Evolutionary conservation across 2,113 vertebrate species (phyloP), one percentile per base, ranked within the genome.

Genomic region (Indicator indicator): DNA sequence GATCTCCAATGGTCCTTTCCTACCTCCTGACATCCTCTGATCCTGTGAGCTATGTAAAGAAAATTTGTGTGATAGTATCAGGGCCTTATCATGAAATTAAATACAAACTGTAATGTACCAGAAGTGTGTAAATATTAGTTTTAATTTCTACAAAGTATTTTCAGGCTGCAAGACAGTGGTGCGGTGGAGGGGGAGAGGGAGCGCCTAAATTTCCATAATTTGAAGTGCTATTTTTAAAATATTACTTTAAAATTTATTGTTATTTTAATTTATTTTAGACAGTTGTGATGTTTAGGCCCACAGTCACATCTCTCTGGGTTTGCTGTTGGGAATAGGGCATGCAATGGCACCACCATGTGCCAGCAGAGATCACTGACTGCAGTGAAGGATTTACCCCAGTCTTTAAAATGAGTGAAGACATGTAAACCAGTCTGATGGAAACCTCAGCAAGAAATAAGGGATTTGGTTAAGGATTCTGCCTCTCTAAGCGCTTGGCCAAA

Each of bases 231-330:
- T 42, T 89, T 94, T 63, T 83, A 63, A 94, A 93, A 79, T 50
- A 24, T 79, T 78, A 72, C 88, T 93, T 93, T 77, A 33, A 92
- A 75, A 54, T 44, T 89, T 90, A 88, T 75, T 90, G 50, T 89
- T 75, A 44, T 70, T 89, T 86, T 81, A 6, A 55, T 30, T 11
- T 15, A 56, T 74, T 70, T 79, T 60, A 78, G 55, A 28, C 33
- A 2, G 42, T 64, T 83, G 32, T 91, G 84, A 52, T 80, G 64
- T 79, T 92, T 73, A 46, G 42, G 74, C 33, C 68, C 59, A 59
- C 32, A 26, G 50, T 92, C 68, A 46, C 44, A 63, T 44, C 40
- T 74, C 52, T 79, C 24, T 18, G 67, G 19, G 55, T 15, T 70
- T 76, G 50, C 50, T 50, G 52, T n/a, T 92, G 86, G 91, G 77